phyloP scores from a whole-genome alignment of 2,888 invertebrate species.

The Phragmatobia fuliginosa region DNA sequence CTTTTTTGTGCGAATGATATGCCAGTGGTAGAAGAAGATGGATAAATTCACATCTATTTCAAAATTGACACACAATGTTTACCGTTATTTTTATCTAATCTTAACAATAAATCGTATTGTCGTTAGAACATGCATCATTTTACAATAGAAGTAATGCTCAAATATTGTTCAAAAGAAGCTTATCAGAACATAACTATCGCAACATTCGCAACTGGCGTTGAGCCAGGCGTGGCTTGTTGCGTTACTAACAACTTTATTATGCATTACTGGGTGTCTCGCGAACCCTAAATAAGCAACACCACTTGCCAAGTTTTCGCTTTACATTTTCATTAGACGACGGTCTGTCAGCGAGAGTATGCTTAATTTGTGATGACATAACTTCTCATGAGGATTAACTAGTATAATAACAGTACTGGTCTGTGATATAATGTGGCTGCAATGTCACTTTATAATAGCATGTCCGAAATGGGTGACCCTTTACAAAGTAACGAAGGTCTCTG shows the following conservation, averaged over 20 bases:
- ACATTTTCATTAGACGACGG: constrained; percentile 79
- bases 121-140: background rate
- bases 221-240: constrained; percentile 59
- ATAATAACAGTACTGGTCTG: background rate
- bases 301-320: constrained; percentile 81
- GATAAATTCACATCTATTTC: background rate
- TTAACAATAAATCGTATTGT: background rate
- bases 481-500: background rate
- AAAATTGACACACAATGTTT: background rate
- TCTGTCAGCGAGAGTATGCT: constrained; percentile 58
- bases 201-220: constrained; percentile 66
- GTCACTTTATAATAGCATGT: background rate
- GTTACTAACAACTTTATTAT: constrained; percentile 81
- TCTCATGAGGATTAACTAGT: constrained; percentile 1
- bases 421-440: background rate
- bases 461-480: background rate
- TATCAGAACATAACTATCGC: constrained; percentile 65
- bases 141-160: constrained; percentile 12
- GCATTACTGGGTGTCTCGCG: constrained; percentile 76
- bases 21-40: background rate
- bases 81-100: background rate
- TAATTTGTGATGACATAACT: constrained; percentile 38
- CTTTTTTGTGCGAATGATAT: too few relatives aligned
- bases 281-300: constrained; percentile 79
- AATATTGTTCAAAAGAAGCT: constrained; percentile 53